These are phyloP conservation scores for Hemitrygon akajei DNA, from an alignment of 2,797 vertebrate genomes.

Conservation along the genomic window DNA sequence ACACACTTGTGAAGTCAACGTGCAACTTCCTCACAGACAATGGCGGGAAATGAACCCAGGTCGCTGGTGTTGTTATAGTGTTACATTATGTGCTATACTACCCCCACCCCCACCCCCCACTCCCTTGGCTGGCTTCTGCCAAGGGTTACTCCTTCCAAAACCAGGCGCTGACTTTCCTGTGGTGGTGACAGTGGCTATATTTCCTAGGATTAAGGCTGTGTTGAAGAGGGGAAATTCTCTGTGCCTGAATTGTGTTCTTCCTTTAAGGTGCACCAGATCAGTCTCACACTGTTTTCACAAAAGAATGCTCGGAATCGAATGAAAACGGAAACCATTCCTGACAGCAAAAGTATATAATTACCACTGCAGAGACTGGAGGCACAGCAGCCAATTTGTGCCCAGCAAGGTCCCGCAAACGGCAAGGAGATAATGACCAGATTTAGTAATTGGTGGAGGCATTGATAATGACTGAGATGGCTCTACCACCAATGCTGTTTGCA, in stretches of 20 bases:
- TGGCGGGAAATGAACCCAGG: too few relatives aligned
- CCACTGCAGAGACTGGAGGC: not conserved
- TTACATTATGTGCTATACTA: too few relatives aligned
- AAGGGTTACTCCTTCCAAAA: not conserved
- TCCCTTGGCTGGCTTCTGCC: not conserved
- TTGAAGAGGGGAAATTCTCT: not conserved
- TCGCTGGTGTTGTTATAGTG: too few relatives aligned
- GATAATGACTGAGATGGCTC: not conserved
- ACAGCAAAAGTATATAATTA: not conserved
- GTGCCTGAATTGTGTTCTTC: not conserved
- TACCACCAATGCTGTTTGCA: not conserved
- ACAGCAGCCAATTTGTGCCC: not conserved
- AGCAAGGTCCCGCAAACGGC: not conserved
- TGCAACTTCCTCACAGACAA: too few relatives aligned
- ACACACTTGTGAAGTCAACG: too few relatives aligned
- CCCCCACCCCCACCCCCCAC: too few relatives aligned
- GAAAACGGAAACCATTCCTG: not conserved
- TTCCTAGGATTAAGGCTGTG: not conserved
- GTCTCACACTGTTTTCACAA: not conserved
- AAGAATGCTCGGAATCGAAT: not conserved
- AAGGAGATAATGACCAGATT: not conserved
- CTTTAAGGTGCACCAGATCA: not conserved
- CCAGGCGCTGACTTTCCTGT: not conserved
- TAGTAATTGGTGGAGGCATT: not conserved
- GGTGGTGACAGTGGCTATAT: not conserved